phyloP scores from a whole-genome alignment of 23 tunicate genomes.

The Clavelina lepadiformis region DNA sequence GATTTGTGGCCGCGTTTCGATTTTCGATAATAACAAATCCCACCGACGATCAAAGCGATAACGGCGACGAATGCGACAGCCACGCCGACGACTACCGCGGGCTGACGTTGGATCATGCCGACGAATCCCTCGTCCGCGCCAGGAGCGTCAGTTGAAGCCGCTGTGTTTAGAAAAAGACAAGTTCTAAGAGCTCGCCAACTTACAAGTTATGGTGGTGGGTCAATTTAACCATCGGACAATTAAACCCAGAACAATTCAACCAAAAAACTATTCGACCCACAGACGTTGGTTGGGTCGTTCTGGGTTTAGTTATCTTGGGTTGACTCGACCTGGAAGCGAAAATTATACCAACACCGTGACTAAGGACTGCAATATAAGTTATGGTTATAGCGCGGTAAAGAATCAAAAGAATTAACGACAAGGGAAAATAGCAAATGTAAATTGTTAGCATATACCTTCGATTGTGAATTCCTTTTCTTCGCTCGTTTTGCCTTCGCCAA shows the following conservation, averaged over 20 bases:
- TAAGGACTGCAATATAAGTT: too few relatives aligned
- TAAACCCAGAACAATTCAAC: too few relatives aligned
- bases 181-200: too few relatives aligned
- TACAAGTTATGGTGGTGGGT: too few relatives aligned
- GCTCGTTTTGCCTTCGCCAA: constrained; percentile 75
- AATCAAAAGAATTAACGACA: not conserved
- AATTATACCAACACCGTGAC: too few relatives aligned
- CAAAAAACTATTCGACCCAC: too few relatives aligned
- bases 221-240: too few relatives aligned
- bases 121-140: constrained; percentile 10
- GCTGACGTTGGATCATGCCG: constrained; percentile 25
- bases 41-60: constrained; percentile 35
- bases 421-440: not conserved
- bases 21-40: constrained; percentile 29
- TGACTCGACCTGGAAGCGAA: too few relatives aligned
- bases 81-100: constrained; percentile 55
- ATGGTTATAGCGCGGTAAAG: not conserved
- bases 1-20: constrained; percentile 36
- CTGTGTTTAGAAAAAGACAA: too few relatives aligned
- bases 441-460: not conserved
- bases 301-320: too few relatives aligned
- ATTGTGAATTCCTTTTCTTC: constrained; percentile 12
- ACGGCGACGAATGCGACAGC: constrained; percentile 32
- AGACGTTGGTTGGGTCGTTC: too few relatives aligned
- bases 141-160: too few relatives aligned